Conservation (phyloP, 2,797 vertebrate genomes). For the Sebastes aleutianus region DNA sequence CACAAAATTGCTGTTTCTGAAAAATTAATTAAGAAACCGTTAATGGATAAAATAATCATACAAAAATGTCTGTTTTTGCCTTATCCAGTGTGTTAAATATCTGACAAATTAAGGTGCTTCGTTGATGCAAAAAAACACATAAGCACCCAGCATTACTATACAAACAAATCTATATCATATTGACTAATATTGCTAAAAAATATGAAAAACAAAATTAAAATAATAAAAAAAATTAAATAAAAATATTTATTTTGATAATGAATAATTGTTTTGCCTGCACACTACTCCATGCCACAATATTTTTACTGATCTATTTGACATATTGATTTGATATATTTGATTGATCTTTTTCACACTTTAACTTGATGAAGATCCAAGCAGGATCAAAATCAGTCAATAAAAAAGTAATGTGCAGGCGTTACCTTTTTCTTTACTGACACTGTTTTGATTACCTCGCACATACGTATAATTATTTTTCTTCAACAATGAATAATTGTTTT, state of each 20-base stretch:
- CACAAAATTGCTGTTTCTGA: neutral
- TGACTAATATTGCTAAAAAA: neutral
- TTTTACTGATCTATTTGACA: too few species aligned
- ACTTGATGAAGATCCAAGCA: too few species aligned
- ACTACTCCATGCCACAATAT: too few species aligned
- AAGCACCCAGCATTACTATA: neutral
- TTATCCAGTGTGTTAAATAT: neutral
- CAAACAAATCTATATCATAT: neutral
- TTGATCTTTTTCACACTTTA: too few species aligned
- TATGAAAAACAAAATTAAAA: too few species aligned
- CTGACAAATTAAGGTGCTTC: neutral
- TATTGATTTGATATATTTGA: too few species aligned
- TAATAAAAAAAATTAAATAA: accelerated
- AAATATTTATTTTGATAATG: neutral
- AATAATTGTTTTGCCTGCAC: too few species aligned
- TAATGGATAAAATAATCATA: neutral
- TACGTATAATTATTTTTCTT: too few species aligned
- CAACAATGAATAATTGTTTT: neutral
- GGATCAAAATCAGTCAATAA: too few species aligned
- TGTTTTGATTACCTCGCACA: too few species aligned
- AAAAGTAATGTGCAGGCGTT: too few species aligned
- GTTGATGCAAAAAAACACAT: neutral
- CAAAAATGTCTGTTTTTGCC: neutral
- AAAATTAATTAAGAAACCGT: neutral
- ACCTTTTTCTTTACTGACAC: too few species aligned